Evolutionary conservation across 2,888 invertebrate species (phyloP), one percentile per base, ranked within the genome.

Genomic region (Mimachlamys varia): DNA sequence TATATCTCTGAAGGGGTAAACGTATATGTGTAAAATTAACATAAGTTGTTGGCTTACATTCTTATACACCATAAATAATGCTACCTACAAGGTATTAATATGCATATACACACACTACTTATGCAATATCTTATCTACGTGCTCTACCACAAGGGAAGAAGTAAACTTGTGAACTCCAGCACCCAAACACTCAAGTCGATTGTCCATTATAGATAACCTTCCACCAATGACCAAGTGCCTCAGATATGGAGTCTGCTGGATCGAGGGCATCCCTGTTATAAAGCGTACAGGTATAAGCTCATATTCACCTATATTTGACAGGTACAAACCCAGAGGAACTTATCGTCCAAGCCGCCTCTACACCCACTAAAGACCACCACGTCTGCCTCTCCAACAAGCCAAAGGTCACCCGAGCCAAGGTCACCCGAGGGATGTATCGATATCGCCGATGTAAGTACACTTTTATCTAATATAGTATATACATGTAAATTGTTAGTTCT

Each of bases 401-500:
- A 27, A 76, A 76, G 76, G 76, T 76, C 76, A 27, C 33, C 7
- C 27, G 76, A 76, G 0, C 15, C 76, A 76, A 76, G 76, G 76
- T 76, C 76, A 76, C 1, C 76, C 33, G 76, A 76, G 15, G 76
- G 76, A 76, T 76, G 76, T 76, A 76, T 76, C 76, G 76, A 76
- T 76, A 76, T 76, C 27, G 76, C 76, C 22, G 33, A 76, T 76
- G 76, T 76, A 76, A 76, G 76, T 76, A 76, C 33, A 12, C 76
- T 33, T 76, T 76, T 76, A 62, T 62, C 62, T 62, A 76, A 76
- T 76, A 76, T 76, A 76, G 27, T 76, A 76, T 76, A 27, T 76
- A 76, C 33, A 76, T 76, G 76, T 33, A 76, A 76, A 76, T 76
- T 76, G 76, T 76, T 76, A 33, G 76, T 76, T 76, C 76, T 27